Base-by-base conservation (phyloP, 2,113 vertebrate genomes). In the Ornithorhynchus anatinus region DNA sequence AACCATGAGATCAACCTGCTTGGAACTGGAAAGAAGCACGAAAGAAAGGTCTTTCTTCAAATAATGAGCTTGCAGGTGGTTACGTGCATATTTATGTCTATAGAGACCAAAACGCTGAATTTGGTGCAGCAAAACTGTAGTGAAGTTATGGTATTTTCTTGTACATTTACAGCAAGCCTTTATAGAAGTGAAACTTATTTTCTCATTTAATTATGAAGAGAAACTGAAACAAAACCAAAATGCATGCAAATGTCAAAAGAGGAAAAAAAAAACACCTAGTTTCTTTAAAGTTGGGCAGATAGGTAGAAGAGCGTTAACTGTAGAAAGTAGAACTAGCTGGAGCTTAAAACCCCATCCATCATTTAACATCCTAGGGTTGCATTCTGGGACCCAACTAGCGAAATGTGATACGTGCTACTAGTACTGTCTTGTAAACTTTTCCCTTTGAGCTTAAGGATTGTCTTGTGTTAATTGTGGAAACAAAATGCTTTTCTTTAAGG, bases 1-100 rank as follows among this genome's bases (percentile, higher is more conserved):
- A 83, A 48, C 64, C 29, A 36, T 61, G 70, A 72, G 64, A 56
- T 73, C 15, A 37, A 63, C 31, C 17, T 38, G 10, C 42, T 78
- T 48, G 33, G 75, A 73, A 73, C 69, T 79, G 52, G 56, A 25
- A 22, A 60, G 43, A 10, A 15, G 2, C 38, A 35, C 29, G 45
- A 64, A 47, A 77, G 59, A 37, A 38, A 48, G 11, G 33, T 23
- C 15, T 53, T 25, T n/a, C n/a, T n/a, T n/a, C n/a, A n/a, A n/a
- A n/a, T n/a, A n/a, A n/a, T n/a, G n/a, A n/a, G n/a, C n/a, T n/a
- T n/a, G n/a, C n/a, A n/a, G n/a, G n/a, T n/a, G n/a, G n/a, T n/a
- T n/a, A n/a, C n/a, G n/a, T n/a, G n/a, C n/a, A n/a, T n/a, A n/a
- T n/a, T n/a, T n/a, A n/a, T n/a, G n/a, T n/a, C n/a, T n/a, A n/a